phyloP scores from a whole-genome alignment of 2,113 vertebrate species.

The Puma concolor region DNA sequence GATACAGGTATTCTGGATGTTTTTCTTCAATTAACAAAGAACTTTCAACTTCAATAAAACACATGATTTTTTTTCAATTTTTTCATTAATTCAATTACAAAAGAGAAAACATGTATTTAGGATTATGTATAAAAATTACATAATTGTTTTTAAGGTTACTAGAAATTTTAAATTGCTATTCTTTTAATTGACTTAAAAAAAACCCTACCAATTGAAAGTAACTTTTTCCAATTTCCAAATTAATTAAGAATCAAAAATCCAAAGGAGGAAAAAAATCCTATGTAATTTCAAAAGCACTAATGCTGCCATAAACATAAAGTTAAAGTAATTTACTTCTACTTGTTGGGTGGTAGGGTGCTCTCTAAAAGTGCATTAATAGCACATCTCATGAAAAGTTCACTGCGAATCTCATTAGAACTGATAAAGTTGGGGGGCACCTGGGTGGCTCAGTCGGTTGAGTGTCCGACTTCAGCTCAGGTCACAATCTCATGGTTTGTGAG shows the following conservation, averaged over 20 bases:
- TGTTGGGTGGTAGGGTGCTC: neutral
- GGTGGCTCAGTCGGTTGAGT: no score
- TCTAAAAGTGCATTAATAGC: slow-evolving; percentile 24
- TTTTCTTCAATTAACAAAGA: neutral
- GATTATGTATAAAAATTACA: slow-evolving; percentile 20
- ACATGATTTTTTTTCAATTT: neutral
- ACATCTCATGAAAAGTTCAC: neutral
- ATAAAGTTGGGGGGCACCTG: neutral
- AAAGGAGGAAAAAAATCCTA: neutral
- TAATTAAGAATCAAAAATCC: slow-evolving; percentile 34
- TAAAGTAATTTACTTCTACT: neutral
- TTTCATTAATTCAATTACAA: slow-evolving; percentile 7
- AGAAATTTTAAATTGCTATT: slow-evolving; percentile 7
- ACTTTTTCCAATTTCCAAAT: slow-evolving; percentile 37
- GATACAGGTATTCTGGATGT: neutral
- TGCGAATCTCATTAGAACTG: neutral
- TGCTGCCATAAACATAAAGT: neutral
- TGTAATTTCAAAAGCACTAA: neutral
- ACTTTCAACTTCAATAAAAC: slow-evolving; percentile 38
- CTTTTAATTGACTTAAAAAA: neutral
- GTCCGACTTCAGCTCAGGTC: no score
- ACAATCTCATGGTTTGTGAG: no score
- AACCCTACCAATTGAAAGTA: neutral
- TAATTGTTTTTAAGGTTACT: neutral
- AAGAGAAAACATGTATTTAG: neutral